Base-by-base conservation (phyloP, 2,113 vertebrate species). In the Arothron firmamentum region DNA sequence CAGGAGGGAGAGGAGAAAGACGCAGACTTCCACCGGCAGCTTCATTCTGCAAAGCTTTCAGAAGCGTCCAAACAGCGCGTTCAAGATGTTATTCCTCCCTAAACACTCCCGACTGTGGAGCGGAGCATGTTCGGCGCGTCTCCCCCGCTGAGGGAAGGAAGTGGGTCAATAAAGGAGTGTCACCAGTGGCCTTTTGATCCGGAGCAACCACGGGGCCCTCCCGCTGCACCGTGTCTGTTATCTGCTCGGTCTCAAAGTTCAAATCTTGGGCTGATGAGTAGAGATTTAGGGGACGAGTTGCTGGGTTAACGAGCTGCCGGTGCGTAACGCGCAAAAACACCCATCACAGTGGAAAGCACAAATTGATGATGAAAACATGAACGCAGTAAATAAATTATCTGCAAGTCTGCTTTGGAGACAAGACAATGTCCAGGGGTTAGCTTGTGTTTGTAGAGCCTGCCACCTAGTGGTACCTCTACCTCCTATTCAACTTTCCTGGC, bases 1-100 rank as follows among this genome's bases (percentile, higher is more conserved):
- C 20, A 85, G 51, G 5, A 96, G 83, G 9, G 93, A 94, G 3
- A 94, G 65, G 11, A 92, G 66, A 1, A 92, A 80, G 19, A 87
- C 88, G 31, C 86, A 79, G 17, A 89, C 74, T 64, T 86, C 83
- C 7, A 81, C 79, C 0, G 90, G 88, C 42, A 89, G 48, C 81
- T 73, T 86, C 94, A 95, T 95, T 25, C 61, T 73, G 53, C 21
- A 21, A 38, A 23, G 17, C 16, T 20, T 1, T 45, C 13, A 57
- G n/a, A 58, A 56, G 23, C 2, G 12, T 59, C 34, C 42, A 25
- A 6, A 28, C 10, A 11, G 6, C 28, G 5, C 28, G 28, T 31
- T 11, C 1, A 38, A 38, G 34, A 12, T 38, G 34, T 38, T 10
- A 38, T 12, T 38, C 34, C 34, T 38, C 34, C 10, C n/a, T 85